Percentiles rank a stretch among this genome's conserved stretches.
Conservation (phyloP, 1,140 invertebrate species). For the Muscidifurax raptorellus region DNA sequence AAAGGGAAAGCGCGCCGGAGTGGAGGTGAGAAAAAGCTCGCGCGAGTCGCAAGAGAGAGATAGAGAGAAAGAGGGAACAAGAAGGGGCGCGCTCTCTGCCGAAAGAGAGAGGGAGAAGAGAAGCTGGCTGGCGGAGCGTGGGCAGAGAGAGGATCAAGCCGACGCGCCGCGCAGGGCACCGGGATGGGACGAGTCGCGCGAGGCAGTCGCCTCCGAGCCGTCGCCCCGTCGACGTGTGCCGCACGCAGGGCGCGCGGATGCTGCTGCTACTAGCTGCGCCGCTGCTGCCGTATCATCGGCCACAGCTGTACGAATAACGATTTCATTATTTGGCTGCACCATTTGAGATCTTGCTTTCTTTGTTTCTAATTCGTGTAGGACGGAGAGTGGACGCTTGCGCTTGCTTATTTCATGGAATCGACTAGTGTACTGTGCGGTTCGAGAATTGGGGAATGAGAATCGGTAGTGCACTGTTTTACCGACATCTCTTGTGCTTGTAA, state of each 20-base stretch:
- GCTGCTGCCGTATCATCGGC: slow-evolving; percentile 7
- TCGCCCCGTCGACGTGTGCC: slow-evolving; percentile 70
- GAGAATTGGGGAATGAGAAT: not conserved
- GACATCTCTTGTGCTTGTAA: not conserved
- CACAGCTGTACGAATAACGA: not conserved
- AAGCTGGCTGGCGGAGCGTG: slow-evolving; percentile 49
- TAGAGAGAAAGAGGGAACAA: not conserved
- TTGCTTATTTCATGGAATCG: not conserved
- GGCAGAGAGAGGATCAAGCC: slow-evolving; percentile 59
- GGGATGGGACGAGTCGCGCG: not conserved
- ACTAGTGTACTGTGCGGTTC: not conserved
- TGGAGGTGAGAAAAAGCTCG: not conserved
- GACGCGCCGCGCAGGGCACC: not conserved
- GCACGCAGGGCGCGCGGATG: slow-evolving; percentile 15
- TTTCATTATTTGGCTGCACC: not conserved
- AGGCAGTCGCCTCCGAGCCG: slow-evolving; percentile 72
- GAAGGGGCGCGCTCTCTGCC: not conserved
- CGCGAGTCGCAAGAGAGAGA: slow-evolving; percentile 11
- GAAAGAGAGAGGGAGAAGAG: slow-evolving; percentile 4
- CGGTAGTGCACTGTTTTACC: slow-evolving; percentile 28
- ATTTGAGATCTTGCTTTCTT: not conserved
- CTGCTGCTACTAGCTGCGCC: not conserved
- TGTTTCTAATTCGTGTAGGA: not conserved
- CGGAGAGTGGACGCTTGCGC: not conserved
- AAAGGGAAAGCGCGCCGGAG: not conserved